Percentiles rank a stretch among this genome's conserved stretches.
Conservation (phyloP, 1,140 invertebrate species). For the Tribolium madens region DNA sequence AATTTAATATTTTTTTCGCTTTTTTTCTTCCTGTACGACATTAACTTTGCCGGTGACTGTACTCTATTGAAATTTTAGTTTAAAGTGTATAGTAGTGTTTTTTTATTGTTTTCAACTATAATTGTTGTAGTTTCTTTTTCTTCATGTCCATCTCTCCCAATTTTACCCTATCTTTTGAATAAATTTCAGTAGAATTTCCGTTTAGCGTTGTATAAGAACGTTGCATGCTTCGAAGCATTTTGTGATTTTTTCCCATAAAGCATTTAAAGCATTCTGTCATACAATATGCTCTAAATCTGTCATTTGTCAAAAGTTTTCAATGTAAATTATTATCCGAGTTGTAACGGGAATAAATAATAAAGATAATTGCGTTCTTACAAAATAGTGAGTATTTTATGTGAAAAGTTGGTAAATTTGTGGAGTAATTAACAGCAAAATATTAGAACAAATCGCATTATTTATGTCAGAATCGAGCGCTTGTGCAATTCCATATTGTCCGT, state of each 20-base stretch:
- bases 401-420: background rate
- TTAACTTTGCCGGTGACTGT: no score
- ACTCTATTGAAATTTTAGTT: no score
- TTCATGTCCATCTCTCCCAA: no score
- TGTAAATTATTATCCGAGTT: background rate
- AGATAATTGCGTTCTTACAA: background rate
- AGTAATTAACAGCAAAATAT: background rate
- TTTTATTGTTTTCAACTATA: no score
- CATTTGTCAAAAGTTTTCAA: background rate
- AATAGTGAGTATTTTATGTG: background rate
- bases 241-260: background rate
- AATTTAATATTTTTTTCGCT: no score
- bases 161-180: no score
- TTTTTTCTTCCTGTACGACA: no score
- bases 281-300: background rate
- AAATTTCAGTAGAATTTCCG: no score
- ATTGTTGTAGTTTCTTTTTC: no score
- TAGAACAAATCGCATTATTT: background rate
- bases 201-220: background rate
- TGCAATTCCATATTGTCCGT: conserved; percentile 7
- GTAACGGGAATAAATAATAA: background rate
- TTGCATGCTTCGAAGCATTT: background rate
- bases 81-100: no score
- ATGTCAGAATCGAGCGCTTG: background rate
- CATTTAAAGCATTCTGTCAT: background rate